Evolutionary conservation across 2,888 invertebrate species (phyloP).

Genomic region (Xestia sexstrigata): DNA sequence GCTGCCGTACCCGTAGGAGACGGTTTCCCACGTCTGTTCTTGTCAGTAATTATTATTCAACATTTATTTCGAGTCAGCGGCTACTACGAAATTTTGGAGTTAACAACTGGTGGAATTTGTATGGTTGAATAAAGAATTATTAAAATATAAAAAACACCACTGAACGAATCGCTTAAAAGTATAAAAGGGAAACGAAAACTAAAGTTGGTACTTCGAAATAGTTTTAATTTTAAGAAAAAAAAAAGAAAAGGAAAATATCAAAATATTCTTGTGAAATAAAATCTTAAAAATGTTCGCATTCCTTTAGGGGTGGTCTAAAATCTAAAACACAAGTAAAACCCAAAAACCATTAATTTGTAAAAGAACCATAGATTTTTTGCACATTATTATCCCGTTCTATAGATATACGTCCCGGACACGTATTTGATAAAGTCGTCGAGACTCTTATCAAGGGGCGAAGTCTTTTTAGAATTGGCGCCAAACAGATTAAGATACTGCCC

Average conservation of each 20-base stretch:
- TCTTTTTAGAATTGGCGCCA: constrained; percentile 89
- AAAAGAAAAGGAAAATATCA: no score
- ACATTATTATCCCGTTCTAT: constrained; percentile 78
- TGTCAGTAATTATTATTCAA: constrained; percentile 72
- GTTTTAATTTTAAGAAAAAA: no score
- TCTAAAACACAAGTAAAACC: constrained; percentile 70
- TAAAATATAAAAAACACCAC: neutral
- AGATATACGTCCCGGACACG: constrained; percentile 78
- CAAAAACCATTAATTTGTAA: constrained; percentile 80
- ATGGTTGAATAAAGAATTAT: neutral
- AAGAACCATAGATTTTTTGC: constrained; percentile 84
- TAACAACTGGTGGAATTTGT: neutral
- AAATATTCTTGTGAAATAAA: neutral
- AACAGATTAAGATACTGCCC: constrained; percentile 88
- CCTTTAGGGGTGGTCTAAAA: constrained; percentile 79
- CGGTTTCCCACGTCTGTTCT: constrained; percentile 72
- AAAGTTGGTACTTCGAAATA: no score
- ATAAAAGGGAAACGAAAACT: neutral
- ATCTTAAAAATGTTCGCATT: constrained; percentile 33
- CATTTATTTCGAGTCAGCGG: constrained; percentile 56
- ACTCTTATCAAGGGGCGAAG: constrained; percentile 86
- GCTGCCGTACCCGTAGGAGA: constrained; percentile 78
- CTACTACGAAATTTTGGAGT: constrained; percentile 40
- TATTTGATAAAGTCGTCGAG: constrained; percentile 85
- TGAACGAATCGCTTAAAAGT: no score